These are phyloP conservation scores for Loris lydekkerianus DNA, from an alignment of 2,797 vertebrate species.

Conservation along the genomic window DNA sequence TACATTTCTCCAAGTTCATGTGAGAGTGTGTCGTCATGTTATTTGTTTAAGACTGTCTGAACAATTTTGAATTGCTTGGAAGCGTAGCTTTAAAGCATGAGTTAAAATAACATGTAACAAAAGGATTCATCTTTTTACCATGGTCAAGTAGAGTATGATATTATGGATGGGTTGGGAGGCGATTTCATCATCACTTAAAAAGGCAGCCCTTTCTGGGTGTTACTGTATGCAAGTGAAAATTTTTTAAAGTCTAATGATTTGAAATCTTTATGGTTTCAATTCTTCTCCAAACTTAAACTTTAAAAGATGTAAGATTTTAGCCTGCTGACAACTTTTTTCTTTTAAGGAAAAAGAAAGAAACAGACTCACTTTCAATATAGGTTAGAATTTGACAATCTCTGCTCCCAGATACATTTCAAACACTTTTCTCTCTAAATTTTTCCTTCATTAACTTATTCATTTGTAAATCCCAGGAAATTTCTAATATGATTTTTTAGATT, in stretches of 20 bases:
- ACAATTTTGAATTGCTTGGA: background rate
- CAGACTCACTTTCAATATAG: background rate
- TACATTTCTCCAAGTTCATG: constrained; percentile 56
- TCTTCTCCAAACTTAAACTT: constrained; percentile 13
- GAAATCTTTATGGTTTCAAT: background rate
- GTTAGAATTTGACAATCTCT: background rate
- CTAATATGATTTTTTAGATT: background rate
- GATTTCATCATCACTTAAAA: background rate
- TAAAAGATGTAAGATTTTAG: background rate
- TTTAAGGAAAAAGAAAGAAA: background rate
- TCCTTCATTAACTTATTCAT: background rate
- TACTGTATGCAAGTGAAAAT: constrained; percentile 4
- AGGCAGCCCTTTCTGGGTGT: background rate
- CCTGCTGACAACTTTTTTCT: constrained; percentile 53
- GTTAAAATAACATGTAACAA: constrained; percentile 28
- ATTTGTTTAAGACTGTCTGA: background rate
- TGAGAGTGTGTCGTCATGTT: background rate
- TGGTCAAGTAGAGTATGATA: background rate
- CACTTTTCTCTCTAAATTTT: constrained; percentile 6
- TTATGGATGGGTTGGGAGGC: background rate
- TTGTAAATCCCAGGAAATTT: constrained; percentile 53
- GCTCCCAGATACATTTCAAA: constrained; percentile 16
- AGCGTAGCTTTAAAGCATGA: constrained; percentile 48
- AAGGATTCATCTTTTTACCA: background rate
- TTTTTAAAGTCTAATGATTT: background rate